Evolutionary conservation across 1,140 invertebrate species (phyloP).

Genomic region (Zaprionus gabonicus): DNA sequence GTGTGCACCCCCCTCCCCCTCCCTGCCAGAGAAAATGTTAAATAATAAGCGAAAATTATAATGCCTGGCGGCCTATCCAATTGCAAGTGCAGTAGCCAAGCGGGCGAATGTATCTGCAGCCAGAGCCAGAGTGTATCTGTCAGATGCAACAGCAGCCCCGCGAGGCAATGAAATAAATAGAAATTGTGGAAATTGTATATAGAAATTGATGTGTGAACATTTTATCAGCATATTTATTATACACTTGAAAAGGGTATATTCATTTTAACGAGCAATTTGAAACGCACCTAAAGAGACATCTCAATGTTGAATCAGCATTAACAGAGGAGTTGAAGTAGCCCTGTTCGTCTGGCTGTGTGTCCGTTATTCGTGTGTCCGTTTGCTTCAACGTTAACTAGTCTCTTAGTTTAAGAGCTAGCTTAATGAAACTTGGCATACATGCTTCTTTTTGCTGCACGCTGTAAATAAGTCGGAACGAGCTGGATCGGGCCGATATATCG

Average conservation of each 20-base stretch:
- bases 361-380: no score
- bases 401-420: no score
- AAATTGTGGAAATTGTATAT: constrained; percentile 43
- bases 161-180: constrained; percentile 26
- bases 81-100: constrained; percentile 20
- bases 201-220: constrained; percentile 68
- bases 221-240: constrained; percentile 14
- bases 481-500: no score
- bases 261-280: fast-evolving
- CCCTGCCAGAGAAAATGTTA: constrained; percentile 64
- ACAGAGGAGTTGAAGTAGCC: no score
- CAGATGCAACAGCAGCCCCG: constrained; percentile 15
- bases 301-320: no score
- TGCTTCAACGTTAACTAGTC: fast-evolving
- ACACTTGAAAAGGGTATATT: no score
- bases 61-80: constrained; percentile 40
- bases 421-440: no score
- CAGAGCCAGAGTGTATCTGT: constrained; percentile 19
- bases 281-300: no score
- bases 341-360: no score
- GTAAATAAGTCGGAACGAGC: no score
- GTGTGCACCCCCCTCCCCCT: no score
- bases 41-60: constrained; percentile 62
- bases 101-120: not conserved
- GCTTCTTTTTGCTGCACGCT: no score